Percentiles rank a stretch among this genome's conserved stretches.
These are phyloP conservation scores for Pseudoips prasinana DNA, from an alignment of 2,888 invertebrate species.

Conservation along the genomic window DNA sequence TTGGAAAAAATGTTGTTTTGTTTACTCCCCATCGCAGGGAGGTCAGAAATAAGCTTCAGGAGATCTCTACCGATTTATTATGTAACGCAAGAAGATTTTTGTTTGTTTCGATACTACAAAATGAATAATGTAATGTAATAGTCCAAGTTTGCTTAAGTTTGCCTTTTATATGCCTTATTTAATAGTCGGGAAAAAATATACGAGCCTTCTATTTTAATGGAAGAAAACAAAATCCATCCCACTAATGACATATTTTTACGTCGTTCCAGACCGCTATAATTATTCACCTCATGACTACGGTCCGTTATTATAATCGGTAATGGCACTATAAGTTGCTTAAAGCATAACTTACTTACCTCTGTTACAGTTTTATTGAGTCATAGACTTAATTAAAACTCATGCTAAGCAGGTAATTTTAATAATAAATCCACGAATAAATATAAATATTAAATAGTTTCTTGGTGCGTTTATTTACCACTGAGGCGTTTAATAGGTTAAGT, in stretches of 20 bases:
- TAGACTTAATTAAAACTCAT: slow-evolving; percentile 15
- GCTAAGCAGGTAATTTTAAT: slow-evolving; percentile 9
- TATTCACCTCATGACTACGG: too few species aligned
- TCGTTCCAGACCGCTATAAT: too few species aligned
- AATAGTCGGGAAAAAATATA: not conserved
- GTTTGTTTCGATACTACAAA: slow-evolving; percentile 59
- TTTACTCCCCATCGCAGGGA: slow-evolving; percentile 63
- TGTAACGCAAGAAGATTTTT: slow-evolving; percentile 50
- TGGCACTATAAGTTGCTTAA: too few species aligned
- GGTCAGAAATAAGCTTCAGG: slow-evolving; percentile 53
- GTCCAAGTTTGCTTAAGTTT: slow-evolving; percentile 17
- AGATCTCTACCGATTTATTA: slow-evolving; percentile 60
- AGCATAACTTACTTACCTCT: too few species aligned
- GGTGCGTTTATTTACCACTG: slow-evolving; percentile 14
- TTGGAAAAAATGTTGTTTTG: slow-evolving; percentile 77
- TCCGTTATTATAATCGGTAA: too few species aligned
- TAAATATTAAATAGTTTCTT: slow-evolving; percentile 16
- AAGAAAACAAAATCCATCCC: too few species aligned
- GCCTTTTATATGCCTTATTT: slow-evolving; percentile 4
- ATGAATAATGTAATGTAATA: slow-evolving; percentile 36
- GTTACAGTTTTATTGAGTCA: slow-evolving; percentile 18
- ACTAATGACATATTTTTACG: too few species aligned
- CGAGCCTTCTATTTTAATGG: too few species aligned
- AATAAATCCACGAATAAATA: slow-evolving; percentile 14
- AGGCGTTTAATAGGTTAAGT: slow-evolving; percentile 22